Percentiles rank a stretch among this genome's conserved stretches.
Conservation (phyloP, 2,113 vertebrate genomes). For the Capreolus pygargus region DNA sequence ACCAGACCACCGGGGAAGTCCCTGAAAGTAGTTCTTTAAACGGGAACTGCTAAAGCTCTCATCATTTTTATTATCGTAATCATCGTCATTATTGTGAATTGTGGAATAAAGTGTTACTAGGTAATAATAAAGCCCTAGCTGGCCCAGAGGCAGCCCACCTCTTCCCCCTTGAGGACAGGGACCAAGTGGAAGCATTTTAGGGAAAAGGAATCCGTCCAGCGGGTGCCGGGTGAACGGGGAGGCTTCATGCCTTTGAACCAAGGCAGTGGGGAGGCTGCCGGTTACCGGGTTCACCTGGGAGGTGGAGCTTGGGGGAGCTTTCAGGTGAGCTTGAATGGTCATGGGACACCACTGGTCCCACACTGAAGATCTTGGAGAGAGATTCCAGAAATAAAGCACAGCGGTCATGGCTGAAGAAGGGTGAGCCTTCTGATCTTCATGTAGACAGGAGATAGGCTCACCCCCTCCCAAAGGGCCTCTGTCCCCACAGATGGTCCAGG, state of each 20-base stretch:
- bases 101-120: too few relatives aligned
- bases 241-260: neutral
- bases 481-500: neutral
- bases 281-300: too few relatives aligned
- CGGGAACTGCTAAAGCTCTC: too few relatives aligned
- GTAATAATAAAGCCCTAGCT: neutral
- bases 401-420: neutral
- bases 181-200: rapidly evolving
- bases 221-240: rapidly evolving
- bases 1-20: too few relatives aligned
- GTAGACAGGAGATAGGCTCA: neutral
- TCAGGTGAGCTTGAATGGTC: neutral
- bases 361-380: neutral
- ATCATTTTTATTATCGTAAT: neutral
- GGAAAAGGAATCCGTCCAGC: neutral
- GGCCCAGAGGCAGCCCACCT: neutral
- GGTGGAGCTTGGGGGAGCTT: neutral
- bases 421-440: neutral
- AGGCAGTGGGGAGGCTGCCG: rapidly evolving
- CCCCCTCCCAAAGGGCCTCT: neutral
- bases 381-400: neutral
- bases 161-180: neutral
- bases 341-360: neutral
- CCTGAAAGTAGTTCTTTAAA: neutral
- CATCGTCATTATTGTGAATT: rapidly evolving